phyloP scores from a whole-genome alignment of 2,888 invertebrate genomes.

The Synergus gifuensis region DNA sequence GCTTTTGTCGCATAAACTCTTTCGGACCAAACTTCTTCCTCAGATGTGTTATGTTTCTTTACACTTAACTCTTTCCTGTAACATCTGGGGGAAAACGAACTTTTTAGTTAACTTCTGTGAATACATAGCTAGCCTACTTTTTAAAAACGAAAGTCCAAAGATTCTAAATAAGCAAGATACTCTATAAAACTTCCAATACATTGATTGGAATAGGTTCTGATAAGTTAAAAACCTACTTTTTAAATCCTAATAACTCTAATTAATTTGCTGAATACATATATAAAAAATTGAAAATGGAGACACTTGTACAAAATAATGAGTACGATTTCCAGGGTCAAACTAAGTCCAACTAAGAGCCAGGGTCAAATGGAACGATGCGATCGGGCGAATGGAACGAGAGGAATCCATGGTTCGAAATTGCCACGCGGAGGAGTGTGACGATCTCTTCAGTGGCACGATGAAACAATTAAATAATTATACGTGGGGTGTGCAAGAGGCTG shows the following conservation, averaged over 20 bases:
- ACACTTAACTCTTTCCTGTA: neutral
- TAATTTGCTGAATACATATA: conserved; percentile 1
- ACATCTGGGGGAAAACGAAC: too few species aligned
- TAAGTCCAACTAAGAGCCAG: too few species aligned
- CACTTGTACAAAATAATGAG: neutral
- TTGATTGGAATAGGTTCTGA: neutral
- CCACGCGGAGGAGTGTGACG: conserved; percentile 47
- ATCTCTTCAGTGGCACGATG: conserved; percentile 52
- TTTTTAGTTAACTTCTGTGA: too few species aligned
- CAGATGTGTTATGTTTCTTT: neutral
- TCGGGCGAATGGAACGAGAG: conserved; percentile 10
- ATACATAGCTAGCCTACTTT: too few species aligned
- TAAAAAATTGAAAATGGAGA: too few species aligned
- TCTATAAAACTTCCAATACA: too few species aligned
- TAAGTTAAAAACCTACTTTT: neutral
- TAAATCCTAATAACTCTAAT: neutral
- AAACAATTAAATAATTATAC: conserved; percentile 69
- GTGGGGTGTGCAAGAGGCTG: conserved; percentile 51
- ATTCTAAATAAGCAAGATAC: too few species aligned
- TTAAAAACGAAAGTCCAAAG: neutral
- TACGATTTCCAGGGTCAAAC: neutral
- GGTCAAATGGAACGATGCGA: neutral
- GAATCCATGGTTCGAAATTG: conserved; percentile 31
- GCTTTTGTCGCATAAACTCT: conserved; percentile 47
- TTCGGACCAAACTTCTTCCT: conserved; percentile 12